Evolutionary conservation across 2,113 vertebrate genomes (phyloP), one percentile per base, ranked within the genome.

Genomic region (Dicentrarchus labrax): DNA sequence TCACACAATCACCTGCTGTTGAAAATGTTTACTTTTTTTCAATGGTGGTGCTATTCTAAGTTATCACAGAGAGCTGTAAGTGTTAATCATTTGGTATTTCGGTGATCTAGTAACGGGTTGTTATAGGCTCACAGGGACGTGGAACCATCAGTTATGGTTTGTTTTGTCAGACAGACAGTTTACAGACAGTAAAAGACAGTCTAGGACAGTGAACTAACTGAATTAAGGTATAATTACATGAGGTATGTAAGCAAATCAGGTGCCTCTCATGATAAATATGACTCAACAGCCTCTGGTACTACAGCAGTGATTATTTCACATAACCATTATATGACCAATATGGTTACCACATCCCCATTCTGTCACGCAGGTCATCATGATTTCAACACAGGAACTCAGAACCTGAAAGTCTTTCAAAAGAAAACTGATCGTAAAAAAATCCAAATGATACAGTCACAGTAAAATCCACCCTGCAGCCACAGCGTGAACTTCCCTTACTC

Each of bases 301-400:
- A 39, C 30, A n/a, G 56, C 5, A 13, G 15, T 2, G 41, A 11
- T 57, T 1, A 53, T 48, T 43, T 67, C 51, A 71, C 74, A 59
- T 22, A 16, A 39, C 3, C 4, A 45, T 8, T 38, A 13, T 7
- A 12, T 78, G 47, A 72, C 64, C 9, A 5, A 8, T 8, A 38
- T 0, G 15, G 41, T 78, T 39, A 38, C 13, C 65, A 65, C 64
- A 73, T 64, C 16, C 61, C n/a, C 2, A 8, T 50, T 72, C 13
- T 11, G 66, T 59, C 60, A 65, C 8, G 4, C 0, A 17, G 0
- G 41, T 57, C 30, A 30, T 0, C 11, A 11, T 3, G n/a, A 60
- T 72, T 73, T 78, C 48, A 56, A 84, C 77, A 85, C 62, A 85
- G 60, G 80, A 87, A 85, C 65, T 67, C 0, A 30, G 47, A 64